Conservation (phyloP, 2,797 vertebrate genomes). For the Phyllotis vaccarum region DNA sequence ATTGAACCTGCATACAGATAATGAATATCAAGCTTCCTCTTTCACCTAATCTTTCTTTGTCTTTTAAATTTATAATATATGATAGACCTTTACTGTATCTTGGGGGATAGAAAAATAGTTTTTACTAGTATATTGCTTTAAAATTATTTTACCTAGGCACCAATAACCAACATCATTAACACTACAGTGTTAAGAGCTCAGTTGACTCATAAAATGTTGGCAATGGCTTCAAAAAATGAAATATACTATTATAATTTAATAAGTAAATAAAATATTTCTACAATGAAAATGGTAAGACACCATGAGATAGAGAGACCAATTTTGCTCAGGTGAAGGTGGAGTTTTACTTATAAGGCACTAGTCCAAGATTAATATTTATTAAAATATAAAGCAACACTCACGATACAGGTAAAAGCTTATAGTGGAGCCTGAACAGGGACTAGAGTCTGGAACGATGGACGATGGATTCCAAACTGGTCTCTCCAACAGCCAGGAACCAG, state of each 20-base stretch:
- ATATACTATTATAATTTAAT: background rate
- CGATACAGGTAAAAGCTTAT: no score
- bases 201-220: background rate
- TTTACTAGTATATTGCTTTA: background rate
- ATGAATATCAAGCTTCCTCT: background rate
- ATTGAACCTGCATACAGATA: background rate
- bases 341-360: no score
- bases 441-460: no score
- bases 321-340: no score
- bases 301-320: background rate
- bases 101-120: background rate
- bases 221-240: background rate
- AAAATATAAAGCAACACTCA: no score
- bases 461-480: no score
- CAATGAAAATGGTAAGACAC: background rate
- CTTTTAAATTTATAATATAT: background rate
- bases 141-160: conserved; percentile 26
- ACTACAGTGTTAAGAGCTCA: background rate
- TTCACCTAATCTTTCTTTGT: conserved; percentile 8
- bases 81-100: background rate
- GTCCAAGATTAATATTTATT: no score
- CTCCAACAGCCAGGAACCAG: no score
- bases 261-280: background rate
- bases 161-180: background rate
- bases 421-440: no score